Conservation (phyloP, 2,113 vertebrate genomes). For the Alces alces region DNA sequence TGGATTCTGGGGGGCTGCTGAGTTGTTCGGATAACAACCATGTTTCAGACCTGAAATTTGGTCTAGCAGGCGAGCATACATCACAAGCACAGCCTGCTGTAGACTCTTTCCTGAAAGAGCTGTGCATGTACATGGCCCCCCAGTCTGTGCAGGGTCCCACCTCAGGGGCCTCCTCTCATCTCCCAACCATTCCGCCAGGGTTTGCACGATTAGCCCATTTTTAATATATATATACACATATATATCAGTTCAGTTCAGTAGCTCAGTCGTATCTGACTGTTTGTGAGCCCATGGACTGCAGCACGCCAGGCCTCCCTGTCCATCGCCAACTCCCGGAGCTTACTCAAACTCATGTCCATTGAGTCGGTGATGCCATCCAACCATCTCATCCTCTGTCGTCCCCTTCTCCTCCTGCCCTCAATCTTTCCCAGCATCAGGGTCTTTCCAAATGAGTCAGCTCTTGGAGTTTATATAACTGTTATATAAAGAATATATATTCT, state of each 20-base stretch:
- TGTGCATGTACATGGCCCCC: accelerated
- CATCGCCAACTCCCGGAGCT: background rate
- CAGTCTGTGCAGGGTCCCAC: accelerated
- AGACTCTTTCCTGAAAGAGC: background rate
- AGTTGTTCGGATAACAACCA: background rate
- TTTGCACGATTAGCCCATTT: background rate
- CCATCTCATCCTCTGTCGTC: background rate
- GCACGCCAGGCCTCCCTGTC: background rate
- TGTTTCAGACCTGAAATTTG: background rate
- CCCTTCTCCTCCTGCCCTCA: background rate
- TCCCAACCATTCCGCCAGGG: background rate
- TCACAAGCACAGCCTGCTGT: too few species aligned
- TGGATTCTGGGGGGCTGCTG: background rate
- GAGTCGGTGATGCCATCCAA: background rate
- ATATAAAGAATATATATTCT: background rate
- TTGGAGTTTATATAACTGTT: background rate
- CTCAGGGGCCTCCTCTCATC: accelerated
- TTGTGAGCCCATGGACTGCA: background rate
- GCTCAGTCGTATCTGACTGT: background rate
- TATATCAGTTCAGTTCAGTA: background rate
- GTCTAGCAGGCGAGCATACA: too few species aligned
- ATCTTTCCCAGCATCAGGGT: background rate
- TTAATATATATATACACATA: background rate
- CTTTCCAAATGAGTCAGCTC: background rate
- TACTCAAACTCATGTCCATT: background rate